Evolutionary conservation across 2,797 vertebrate genomes (phyloP).

Genomic region (Avahi laniger): DNA sequence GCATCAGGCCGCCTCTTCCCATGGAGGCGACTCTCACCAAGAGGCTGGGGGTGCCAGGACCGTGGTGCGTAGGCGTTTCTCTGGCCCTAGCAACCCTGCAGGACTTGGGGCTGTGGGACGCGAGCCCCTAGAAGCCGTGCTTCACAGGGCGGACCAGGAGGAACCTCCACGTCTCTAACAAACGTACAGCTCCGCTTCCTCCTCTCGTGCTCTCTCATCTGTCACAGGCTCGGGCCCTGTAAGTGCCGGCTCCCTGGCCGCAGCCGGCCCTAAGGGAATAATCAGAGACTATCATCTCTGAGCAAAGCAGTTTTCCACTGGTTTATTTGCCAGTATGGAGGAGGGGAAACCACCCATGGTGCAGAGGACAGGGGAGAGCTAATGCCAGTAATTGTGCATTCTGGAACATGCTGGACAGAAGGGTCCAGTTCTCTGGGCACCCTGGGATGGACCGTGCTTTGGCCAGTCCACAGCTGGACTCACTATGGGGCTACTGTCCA

Average conservation of each 20-base stretch:
- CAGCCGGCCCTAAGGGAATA: neutral
- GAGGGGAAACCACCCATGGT: neutral
- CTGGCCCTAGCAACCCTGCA: neutral
- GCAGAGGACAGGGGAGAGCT: neutral
- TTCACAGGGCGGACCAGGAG: neutral
- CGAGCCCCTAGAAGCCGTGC: neutral
- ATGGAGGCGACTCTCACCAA: neutral
- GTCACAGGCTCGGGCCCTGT: neutral
- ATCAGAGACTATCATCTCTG: neutral
- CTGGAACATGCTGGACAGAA: neutral
- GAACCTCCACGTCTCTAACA: neutral
- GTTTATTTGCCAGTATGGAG: neutral
- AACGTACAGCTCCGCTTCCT: neutral
- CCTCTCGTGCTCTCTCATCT: neutral
- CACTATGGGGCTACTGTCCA: rapidly evolving
- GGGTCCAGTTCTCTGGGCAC: too few species aligned
- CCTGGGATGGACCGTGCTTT: rapidly evolving
- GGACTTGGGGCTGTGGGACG: rapidly evolving
- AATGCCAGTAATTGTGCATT: rapidly evolving
- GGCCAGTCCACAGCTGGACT: rapidly evolving
- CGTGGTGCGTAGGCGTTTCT: neutral
- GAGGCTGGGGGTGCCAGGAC: rapidly evolving
- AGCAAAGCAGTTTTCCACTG: neutral
- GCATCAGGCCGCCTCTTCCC: neutral
- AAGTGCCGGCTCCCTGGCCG: neutral